Evolutionary conservation across 2,888 invertebrate genomes (phyloP).

Genomic region (Calliopum simillimum): DNA sequence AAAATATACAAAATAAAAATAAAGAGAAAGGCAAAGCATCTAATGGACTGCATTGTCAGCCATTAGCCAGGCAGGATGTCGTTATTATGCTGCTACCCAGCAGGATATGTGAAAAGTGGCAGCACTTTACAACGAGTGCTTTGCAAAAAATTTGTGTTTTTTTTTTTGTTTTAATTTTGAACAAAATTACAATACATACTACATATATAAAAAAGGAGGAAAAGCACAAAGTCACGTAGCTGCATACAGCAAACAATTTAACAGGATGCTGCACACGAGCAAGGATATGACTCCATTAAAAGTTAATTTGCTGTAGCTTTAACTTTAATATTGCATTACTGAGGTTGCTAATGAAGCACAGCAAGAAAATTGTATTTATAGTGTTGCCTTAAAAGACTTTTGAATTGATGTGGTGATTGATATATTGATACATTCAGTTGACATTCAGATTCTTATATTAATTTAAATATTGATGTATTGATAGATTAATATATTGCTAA

Average conservation of each 20-base stretch:
- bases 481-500: too few relatives aligned
- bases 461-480: too few relatives aligned
- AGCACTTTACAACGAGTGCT: not conserved
- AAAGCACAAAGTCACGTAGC: not conserved
- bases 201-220: not conserved
- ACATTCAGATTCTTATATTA: too few relatives aligned
- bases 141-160: not conserved
- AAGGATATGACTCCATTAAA: not conserved
- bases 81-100: not conserved
- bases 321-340: too few relatives aligned
- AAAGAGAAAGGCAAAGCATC: not conserved
- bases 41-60: conserved; percentile 15
- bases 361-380: too few relatives aligned
- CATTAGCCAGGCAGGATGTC: conserved; percentile 20
- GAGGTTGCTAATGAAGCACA: too few relatives aligned
- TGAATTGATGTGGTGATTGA: too few relatives aligned
- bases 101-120: not conserved
- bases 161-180: not conserved
- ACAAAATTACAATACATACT: not conserved
- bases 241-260: not conserved
- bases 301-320: too few relatives aligned
- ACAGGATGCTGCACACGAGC: not conserved
- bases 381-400: too few relatives aligned
- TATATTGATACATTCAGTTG: too few relatives aligned
- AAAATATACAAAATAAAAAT: not conserved